A percentile compares a stretch with the other conserved stretches of the same genome.
Conservation (phyloP, 2,797 vertebrate species). For the Lepus townsendii region DNA sequence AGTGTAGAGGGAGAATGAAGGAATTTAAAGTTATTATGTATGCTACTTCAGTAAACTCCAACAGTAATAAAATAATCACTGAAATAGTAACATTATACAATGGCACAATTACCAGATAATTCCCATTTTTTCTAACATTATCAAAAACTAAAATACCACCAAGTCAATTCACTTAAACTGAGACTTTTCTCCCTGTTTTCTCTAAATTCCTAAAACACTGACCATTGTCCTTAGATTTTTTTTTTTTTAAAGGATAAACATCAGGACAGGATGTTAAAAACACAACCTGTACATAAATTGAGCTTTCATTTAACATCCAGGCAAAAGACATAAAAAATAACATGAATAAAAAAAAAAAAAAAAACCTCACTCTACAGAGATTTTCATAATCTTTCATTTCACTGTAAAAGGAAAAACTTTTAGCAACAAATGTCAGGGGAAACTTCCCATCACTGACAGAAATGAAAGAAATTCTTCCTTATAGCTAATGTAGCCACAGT, state of each 20-base stretch:
- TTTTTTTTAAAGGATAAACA: conserved; percentile 76
- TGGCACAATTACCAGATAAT: conserved; percentile 78
- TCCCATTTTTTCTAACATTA: conserved; percentile 80
- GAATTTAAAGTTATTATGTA: conserved; percentile 71
- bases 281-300: conserved; percentile 67
- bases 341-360: neutral
- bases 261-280: conserved; percentile 75
- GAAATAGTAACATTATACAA: conserved; percentile 77
- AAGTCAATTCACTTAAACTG: conserved; percentile 83
- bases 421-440: neutral
- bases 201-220: conserved; percentile 81
- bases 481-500: neutral
- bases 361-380: neutral
- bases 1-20: conserved; percentile 72
- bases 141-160: conserved; percentile 83
- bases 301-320: neutral
- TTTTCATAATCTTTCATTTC: neutral
- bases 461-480: neutral
- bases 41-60: conserved; percentile 73
- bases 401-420: conserved; percentile 6
- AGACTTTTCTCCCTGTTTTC: conserved; percentile 71
- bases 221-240: conserved; percentile 68
- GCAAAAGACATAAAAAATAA: conserved; percentile 7
- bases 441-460: neutral
- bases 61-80: neutral